These are phyloP conservation scores for Uloborus plumipes DNA, from an alignment of 2,888 invertebrate species.

Conservation along the genomic window DNA sequence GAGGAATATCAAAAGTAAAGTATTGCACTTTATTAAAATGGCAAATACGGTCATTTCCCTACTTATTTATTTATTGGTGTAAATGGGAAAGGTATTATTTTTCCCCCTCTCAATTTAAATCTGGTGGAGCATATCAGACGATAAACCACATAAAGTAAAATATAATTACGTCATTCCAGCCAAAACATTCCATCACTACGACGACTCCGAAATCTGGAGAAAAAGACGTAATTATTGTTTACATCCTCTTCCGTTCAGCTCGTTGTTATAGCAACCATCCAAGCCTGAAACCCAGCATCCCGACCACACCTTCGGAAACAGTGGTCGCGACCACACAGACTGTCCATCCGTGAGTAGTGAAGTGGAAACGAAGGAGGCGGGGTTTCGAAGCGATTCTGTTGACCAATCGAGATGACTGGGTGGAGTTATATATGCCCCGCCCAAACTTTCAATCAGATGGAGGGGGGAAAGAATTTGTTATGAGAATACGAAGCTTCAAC, in stretches of 20 bases:
- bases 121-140: not conserved
- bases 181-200: not conserved
- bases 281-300: slow-evolving; percentile 1
- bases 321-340: slow-evolving; percentile 9
- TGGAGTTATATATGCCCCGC: too few species aligned
- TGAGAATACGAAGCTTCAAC: too few species aligned
- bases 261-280: slow-evolving; percentile 20
- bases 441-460: too few species aligned
- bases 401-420: too few species aligned
- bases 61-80: too few species aligned
- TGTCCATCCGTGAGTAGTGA: slow-evolving; percentile 30
- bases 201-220: not conserved
- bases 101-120: too few species aligned
- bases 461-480: too few species aligned
- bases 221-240: slow-evolving; percentile 9
- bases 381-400: not conserved
- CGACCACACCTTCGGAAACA: slow-evolving; percentile 12
- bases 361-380: slow-evolving; percentile 26
- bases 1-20: too few species aligned
- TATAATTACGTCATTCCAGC: not conserved
- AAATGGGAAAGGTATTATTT: too few species aligned
- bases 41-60: too few species aligned
- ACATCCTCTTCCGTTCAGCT: slow-evolving; percentile 2
- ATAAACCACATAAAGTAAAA: not conserved
- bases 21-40: too few species aligned